A percentile compares a stretch with the other conserved stretches of the same genome.
phyloP scores from a whole-genome alignment of 2,888 invertebrate genomes.

The Pyrrhosoma nymphula region DNA sequence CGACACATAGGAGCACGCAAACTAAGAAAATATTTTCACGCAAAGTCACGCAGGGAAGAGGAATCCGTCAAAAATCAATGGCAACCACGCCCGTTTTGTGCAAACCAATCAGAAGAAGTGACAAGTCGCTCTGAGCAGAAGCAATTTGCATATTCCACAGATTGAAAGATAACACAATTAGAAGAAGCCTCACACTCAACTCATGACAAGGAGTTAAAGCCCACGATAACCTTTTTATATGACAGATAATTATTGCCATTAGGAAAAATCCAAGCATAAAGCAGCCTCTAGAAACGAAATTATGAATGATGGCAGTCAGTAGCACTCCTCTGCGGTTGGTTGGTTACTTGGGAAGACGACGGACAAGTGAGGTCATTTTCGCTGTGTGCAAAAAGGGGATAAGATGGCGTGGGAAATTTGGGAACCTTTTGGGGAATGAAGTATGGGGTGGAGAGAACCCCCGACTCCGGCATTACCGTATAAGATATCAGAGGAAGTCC shows the following conservation, averaged over 20 bases:
- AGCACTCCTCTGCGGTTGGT: no score
- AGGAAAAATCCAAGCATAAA: background rate
- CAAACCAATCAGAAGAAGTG: background rate
- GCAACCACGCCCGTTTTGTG: background rate
- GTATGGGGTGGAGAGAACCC: no score
- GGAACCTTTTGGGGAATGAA: no score
- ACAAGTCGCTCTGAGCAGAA: background rate
- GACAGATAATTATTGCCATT: background rate
- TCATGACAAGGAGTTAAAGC: background rate
- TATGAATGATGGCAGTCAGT: no score
- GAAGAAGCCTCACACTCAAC: background rate
- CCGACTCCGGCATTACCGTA: no score
- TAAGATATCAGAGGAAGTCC: no score
- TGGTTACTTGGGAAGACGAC: no score
- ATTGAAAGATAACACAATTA: background rate
- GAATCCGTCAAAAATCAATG: background rate
- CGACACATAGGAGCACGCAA: background rate
- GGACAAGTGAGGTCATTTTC: no score
- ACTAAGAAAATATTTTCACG: background rate
- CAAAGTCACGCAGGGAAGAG: slow-evolving; percentile 23
- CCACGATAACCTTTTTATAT: background rate
- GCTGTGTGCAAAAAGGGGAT: no score
- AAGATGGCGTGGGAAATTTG: no score
- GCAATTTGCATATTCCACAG: background rate
- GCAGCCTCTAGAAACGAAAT: no score